These are phyloP conservation scores for Hyperopisus bebe DNA, from an alignment of 2,113 vertebrate species.

Conservation along the genomic window DNA sequence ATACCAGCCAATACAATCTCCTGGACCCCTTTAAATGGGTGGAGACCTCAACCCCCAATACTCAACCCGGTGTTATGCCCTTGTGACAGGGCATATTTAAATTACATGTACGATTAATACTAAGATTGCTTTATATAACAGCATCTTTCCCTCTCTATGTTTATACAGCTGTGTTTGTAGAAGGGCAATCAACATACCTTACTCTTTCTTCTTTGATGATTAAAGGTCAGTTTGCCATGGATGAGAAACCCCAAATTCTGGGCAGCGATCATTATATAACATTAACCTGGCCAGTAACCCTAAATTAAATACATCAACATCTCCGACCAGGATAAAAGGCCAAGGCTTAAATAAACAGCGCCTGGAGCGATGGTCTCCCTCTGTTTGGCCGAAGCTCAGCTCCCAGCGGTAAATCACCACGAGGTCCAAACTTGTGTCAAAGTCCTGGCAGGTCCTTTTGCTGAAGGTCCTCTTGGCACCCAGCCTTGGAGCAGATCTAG, in stretches of 20 bases:
- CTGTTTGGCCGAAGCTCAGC: background rate
- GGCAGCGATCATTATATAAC: background rate
- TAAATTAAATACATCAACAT: background rate
- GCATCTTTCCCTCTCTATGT: background rate
- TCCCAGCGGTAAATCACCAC: constrained; percentile 15
- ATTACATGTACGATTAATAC: background rate
- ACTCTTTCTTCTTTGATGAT: background rate
- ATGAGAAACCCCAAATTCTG: background rate
- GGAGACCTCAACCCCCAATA: background rate
- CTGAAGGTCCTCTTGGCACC: background rate
- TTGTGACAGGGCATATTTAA: background rate
- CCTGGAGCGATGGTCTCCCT: background rate
- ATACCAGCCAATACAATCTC: background rate
- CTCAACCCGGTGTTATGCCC: background rate
- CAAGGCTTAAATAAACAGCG: background rate
- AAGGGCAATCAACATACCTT: background rate
- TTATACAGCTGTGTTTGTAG: background rate
- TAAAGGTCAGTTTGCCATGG: background rate
- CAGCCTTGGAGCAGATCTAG: background rate
- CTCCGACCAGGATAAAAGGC: background rate
- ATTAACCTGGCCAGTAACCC: background rate
- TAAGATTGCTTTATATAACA: background rate
- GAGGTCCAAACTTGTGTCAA: background rate
- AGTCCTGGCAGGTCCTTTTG: background rate
- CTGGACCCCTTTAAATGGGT: background rate